Evolutionary conservation across 2,113 vertebrate genomes (phyloP), one percentile per base, ranked within the genome.

Genomic region (Myotis lucifugus): DNA sequence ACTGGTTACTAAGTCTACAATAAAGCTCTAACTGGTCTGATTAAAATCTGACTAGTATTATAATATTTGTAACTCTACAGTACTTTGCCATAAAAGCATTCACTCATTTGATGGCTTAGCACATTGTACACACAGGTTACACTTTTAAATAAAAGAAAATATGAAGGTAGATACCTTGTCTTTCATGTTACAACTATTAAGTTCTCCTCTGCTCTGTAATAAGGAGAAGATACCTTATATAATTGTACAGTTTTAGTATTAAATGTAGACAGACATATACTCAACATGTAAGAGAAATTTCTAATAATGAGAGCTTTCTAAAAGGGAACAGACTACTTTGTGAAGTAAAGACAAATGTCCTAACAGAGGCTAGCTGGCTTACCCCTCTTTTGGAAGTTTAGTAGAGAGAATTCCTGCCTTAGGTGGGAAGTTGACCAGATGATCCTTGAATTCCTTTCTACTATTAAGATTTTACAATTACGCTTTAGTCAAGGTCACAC

Each of bases 91-190:
- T 50, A 90, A 85, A 86, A 79, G 23, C 25, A 81, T 50, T 92
- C 40, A 85, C 32, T 42, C 12, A 74, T 21, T 42, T 90, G 73
- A 82, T 69, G 61, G 25, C 40, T 69, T 85, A 64, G 27, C n/a
- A 95, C n/a, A 95, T 73, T 85, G 93, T 90, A 93, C 5, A 56
- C 27, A 90, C 34, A 92, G 84, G 82, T 34, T 88, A 74, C 17
- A 69, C 29, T 90, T 95, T 73, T 29, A 86, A 92, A 37, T 54
- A 90, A 77, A 19, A 76, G 29, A 70, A 95, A 66, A 25, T 34
- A 81, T 54, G 61, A 90, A 84, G n/a, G 27, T 48, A 74, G 48
- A 37, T 19, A 83, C 14, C 14, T 92, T 88, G 70, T 32, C 17
- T 76, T 85, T 92, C n/a, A 79, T 34, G 18, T 70, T n/a, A 70